phyloP scores from a whole-genome alignment of 2,797 vertebrate species.

The Caiman crocodilus region DNA sequence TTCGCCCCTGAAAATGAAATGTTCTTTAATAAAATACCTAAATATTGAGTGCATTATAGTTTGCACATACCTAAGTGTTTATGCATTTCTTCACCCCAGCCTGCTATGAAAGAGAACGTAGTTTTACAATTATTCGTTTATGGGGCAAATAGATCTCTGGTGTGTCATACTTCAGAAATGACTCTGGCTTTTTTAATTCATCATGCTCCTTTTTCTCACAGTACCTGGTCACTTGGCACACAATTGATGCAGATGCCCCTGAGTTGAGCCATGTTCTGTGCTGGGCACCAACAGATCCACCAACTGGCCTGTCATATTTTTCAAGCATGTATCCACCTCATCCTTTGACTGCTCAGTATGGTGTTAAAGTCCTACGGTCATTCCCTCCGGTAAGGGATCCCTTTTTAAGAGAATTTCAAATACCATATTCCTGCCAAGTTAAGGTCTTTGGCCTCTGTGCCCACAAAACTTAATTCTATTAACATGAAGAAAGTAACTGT shows the following conservation, averaged over 20 bases:
- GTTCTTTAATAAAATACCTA: neutral
- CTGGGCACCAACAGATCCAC: conserved; percentile 95
- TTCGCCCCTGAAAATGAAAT: neutral
- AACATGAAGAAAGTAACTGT: fast-evolving
- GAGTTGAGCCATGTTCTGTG: conserved; percentile 96
- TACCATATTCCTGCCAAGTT: neutral
- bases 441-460: neutral
- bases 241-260: conserved; percentile 95
- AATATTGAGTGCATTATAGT: neutral
- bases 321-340: conserved; percentile 98
- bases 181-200: neutral
- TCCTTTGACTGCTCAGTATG: conserved; percentile 96
- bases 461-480: neutral
- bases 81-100: neutral
- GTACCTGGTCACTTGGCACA: conserved; percentile 98
- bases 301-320: conserved; percentile 96
- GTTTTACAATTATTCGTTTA: neutral
- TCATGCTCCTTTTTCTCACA: conserved; percentile 64
- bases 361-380: conserved; percentile 95
- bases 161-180: neutral
- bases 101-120: neutral
- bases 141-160: neutral
- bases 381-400: conserved; percentile 90
- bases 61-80: neutral
- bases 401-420: neutral